Conservation (phyloP, 1,140 invertebrate genomes). For the Drosophila seguyi region DNA sequence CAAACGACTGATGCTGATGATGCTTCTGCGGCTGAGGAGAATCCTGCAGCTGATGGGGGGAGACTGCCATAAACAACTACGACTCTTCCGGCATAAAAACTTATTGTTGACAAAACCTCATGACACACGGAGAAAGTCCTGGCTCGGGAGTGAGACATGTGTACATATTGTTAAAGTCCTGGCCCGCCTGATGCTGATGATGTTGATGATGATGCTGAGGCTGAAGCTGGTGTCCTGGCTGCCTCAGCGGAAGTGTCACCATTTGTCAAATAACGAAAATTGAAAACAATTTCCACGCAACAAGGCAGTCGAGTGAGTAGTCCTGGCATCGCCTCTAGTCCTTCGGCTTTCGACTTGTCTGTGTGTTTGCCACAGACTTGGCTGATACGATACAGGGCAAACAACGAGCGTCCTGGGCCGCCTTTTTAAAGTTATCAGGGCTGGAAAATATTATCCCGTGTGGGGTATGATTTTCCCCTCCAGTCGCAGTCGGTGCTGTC, state of each 20-base stretch:
- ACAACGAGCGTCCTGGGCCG: constrained; percentile 20
- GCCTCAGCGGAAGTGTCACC: constrained; percentile 84
- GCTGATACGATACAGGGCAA: constrained; percentile 23
- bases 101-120: constrained; percentile 83
- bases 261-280: constrained; percentile 85
- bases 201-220: constrained; percentile 3
- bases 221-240: constrained; percentile 32
- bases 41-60: constrained; percentile 43
- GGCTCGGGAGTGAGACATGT: constrained; percentile 23
- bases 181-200: constrained; percentile 14
- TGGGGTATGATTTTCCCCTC: constrained; percentile 6
- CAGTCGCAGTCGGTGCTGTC: constrained; percentile 52
- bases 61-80: constrained; percentile 78
- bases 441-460: constrained; percentile 50
- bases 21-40: constrained; percentile 18
- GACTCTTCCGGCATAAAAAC: constrained; percentile 73
- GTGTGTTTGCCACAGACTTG: constrained; percentile 20
- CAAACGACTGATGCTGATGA: constrained; percentile 29
- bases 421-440: constrained; percentile 66
- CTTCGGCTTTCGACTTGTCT: constrained; percentile 33
- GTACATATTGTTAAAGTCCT: constrained; percentile 77
- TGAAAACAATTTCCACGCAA: constrained; percentile 83
- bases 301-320: constrained; percentile 23
- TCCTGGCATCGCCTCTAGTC: constrained; percentile 49
- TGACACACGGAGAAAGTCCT: constrained; percentile 53